A percentile compares a stretch with the other conserved stretches of the same genome.
phyloP scores from a whole-genome alignment of 1,140 invertebrate genomes.

The Saxidomus purpurata region DNA sequence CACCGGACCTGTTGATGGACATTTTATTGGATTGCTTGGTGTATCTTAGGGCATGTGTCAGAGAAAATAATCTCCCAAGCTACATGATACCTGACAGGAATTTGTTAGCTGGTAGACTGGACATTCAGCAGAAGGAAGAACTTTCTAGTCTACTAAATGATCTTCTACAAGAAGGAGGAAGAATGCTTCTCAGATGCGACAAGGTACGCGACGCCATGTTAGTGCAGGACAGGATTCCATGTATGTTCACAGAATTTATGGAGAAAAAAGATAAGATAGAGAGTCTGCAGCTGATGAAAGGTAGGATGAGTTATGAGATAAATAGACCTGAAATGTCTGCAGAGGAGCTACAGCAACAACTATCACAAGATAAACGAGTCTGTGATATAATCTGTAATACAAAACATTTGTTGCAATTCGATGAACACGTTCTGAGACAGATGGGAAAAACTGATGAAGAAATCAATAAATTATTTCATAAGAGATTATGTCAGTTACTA shows the following conservation, averaged over 20 bases:
- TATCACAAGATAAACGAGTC: too few relatives aligned
- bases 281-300: background rate
- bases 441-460: too few relatives aligned
- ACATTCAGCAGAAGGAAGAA: background rate
- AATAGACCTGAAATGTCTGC: too few relatives aligned
- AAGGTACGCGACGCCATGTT: background rate
- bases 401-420: too few relatives aligned
- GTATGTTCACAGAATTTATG: background rate
- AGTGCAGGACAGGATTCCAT: background rate
- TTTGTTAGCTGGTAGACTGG: conserved; percentile 7
- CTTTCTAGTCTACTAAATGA: background rate
- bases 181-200: too few relatives aligned
- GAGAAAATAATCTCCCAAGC: background rate
- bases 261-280: too few relatives aligned
- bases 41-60: background rate
- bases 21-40: background rate
- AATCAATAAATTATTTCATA: too few relatives aligned
- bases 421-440: too few relatives aligned
- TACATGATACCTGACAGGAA: conserved; percentile 25
- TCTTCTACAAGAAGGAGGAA: background rate
- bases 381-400: too few relatives aligned
- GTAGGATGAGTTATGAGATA: too few relatives aligned
- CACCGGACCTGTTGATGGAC: background rate
- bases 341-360: too few relatives aligned
- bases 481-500: too few relatives aligned